Evolutionary conservation across 2,113 vertebrate genomes (phyloP), one percentile per base, ranked within the genome.

Genomic region (Pangasianodon gigas): DNA sequence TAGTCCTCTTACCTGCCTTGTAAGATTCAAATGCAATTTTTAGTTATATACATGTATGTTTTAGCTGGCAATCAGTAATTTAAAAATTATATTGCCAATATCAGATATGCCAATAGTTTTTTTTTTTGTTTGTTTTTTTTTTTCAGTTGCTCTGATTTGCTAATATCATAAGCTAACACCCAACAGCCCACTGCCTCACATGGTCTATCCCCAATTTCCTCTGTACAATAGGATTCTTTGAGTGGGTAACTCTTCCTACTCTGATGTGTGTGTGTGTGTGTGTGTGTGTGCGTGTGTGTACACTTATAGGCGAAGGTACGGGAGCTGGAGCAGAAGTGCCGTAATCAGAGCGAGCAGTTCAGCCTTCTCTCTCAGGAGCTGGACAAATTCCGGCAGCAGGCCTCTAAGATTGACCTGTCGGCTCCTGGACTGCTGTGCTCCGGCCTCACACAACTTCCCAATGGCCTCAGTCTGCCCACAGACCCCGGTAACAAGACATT

Each of bases 311-410:
- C 97, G 32, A 97, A 98, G 88, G 98, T 99, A 67, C 97, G 96
- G 75, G 97, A 98, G 74, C 96, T 99, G 87, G 98, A 99, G 93
- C 97, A 98, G 2, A 98, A 99, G 91, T 99, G 98, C 90, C 97
- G 97, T 83, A 99, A 94, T 93, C 98, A 99, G 91, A 98, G 97
- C 0, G 97, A 99, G 90, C 98, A 98, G 95, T 99, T 99, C 90
- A 96, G 97, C 92, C 93, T 97, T 92, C 95, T 99, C 93, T 97
- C 97, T 0, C 97, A 97, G 87, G 98, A 99, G 90, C 95, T 99
- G 94, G 96, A 97, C 80, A 97, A 97, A 90, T 99, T 99, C 93
- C 97, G 97, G 10, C 95, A 97, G 91, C 98, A 98, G 89, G 96
- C 97, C 1, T 97, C 97, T 0, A 98, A 97, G 93, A 96, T 97